Base-by-base conservation (phyloP, 2,888 invertebrate genomes). In the Leptinotarsa haldemani region DNA sequence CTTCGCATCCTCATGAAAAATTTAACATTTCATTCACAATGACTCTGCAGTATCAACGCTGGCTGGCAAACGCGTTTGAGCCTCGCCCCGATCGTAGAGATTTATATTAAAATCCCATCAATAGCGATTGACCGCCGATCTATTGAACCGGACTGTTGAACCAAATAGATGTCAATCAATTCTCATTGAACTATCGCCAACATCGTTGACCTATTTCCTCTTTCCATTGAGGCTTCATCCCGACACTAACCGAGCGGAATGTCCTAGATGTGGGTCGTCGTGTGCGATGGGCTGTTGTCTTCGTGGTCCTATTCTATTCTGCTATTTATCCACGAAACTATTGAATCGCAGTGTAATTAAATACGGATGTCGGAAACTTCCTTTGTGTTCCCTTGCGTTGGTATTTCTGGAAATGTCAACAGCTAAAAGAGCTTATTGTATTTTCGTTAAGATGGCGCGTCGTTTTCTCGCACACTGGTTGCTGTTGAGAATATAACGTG, bases 131-230 rank as follows among this genome's bases (percentile, higher is more conserved):
- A 15, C 50, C 25, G 25, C 5, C 66, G 12, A 25, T 66, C 25
- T 25, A 47, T 40, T 40, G 30, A 66, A 66, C 52, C 25, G 52
- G 53, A 67, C 67, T 50, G n/a, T 67, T 18, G 7, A 56, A 53
- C 40, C 47, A 53, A 40, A 48, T 66, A 16, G 52, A 48, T 30
- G 67, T 67, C 67, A 67, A 67, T 67, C 53, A 52, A 67, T 67
- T 30, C 40, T 56, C 53, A 67, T 67, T 67, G 48, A 53, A 67
- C 18, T 40, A 53, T 46, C 53, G 67, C 53, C 67, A 30, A 30
- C 18, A 56, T 53, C 61, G 50, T 7, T 66, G 66, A 53, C 67
- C 67, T 53, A 53, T 67, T 67, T 67, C 53, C 67, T 22, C 52
- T 67, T 52, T 53, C 53, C 67, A 16, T 66, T 30, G n/a, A 52